Evolutionary conservation across 2,888 invertebrate genomes (phyloP), one percentile per base, ranked within the genome.

Genomic region (Agrilus biguttatus): DNA sequence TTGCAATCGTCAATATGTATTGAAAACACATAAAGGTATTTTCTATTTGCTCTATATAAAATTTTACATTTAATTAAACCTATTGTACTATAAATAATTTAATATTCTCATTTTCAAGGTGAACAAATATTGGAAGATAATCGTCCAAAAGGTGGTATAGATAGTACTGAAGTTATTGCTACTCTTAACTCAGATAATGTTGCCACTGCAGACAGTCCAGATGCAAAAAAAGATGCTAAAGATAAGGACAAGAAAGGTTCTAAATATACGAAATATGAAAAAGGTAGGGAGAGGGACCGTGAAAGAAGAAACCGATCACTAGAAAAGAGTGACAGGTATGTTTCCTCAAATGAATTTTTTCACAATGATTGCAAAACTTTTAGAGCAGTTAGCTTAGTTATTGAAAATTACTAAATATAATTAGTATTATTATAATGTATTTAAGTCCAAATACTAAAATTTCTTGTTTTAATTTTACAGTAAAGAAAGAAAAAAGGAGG

Each of bases 21-120:
- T 93, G 43, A 95, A 93, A 67, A 92, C 92, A 2, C 92, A 93
- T 63, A 93, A 95, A 69, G 93, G 92, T 37, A 89, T 87, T 65
- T 12, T 14, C 14, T 78, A 81, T 35, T 23, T 4, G 23, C 6
- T 23, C 5, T 4, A 17, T 17, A 3, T 17, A 17, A 17, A 17
- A 17, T 17, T 17, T 17, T 2, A 6, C 21, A 21, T 21, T 21
- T 21, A 21, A 21, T 2, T 21, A 21, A 21, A 5, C 21, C 21
- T 7, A 1, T 2, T 21, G 3, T 21, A 21, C 5, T 21, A 7
- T 21, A 21, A 28, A 28, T 28, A 8, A 28, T 28, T 28, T 10
- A 28, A 33, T 33, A 17, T 41, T 39, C 23, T 43, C 32, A 32
- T 21, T 39, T 53, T 48, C 49, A 28, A 74, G 74, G 76, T 72